Conservation (phyloP, 2,888 invertebrate species). For the Glyphotaelius pellucidus region DNA sequence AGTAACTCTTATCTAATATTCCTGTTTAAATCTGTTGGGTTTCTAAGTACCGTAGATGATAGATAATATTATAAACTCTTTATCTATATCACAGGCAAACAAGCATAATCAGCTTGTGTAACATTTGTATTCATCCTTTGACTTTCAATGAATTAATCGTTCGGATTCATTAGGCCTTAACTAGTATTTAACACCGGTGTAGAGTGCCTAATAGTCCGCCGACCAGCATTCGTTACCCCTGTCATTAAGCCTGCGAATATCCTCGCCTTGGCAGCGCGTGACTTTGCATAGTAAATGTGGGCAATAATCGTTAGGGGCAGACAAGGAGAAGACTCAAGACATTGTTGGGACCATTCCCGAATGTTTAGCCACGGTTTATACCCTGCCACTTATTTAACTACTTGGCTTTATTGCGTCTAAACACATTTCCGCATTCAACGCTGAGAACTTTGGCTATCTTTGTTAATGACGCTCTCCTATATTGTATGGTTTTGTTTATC, state of each 20-base stretch:
- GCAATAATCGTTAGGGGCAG: conserved; percentile 50
- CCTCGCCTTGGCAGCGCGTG: conserved; percentile 40
- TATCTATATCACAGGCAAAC: too few species aligned
- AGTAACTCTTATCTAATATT: too few species aligned
- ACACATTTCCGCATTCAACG: conserved; percentile 39
- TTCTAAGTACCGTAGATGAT: too few species aligned
- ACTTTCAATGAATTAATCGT: neutral
- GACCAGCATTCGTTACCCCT: conserved; percentile 25
- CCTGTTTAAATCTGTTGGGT: too few species aligned
- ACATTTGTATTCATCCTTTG: neutral
- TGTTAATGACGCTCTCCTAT: neutral
- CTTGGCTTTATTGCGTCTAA: conserved; percentile 46
- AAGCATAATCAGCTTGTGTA: neutral
- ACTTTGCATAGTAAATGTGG: conserved; percentile 49
- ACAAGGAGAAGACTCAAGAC: conserved; percentile 41
- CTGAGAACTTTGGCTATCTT: conserved; percentile 26
- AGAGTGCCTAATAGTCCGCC: conserved; percentile 17
- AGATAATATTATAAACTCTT: too few species aligned
- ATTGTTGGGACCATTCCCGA: conserved; percentile 44
- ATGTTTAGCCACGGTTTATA: conserved; percentile 48
- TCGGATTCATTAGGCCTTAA: conserved; percentile 20
- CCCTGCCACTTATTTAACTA: conserved; percentile 41
- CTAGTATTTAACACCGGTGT: neutral
- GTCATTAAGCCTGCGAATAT: conserved; percentile 36
- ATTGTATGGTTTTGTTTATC: neutral